Percentiles rank a stretch among this genome's conserved stretches.
phyloP scores from a whole-genome alignment of 35 echinoderm and acorn worm genomes.

The Amphiura filiformis region DNA sequence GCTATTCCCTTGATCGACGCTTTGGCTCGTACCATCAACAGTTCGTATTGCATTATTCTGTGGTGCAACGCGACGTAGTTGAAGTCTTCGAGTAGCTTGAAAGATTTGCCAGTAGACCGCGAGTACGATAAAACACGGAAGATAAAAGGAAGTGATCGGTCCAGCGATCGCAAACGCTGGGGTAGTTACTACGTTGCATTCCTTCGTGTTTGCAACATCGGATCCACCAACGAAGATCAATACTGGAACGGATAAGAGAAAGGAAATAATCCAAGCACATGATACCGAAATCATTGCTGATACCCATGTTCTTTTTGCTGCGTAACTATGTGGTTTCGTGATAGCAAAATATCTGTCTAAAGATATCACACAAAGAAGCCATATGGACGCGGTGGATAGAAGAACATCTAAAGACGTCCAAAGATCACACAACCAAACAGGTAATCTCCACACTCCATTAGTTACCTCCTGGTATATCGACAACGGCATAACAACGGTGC shows the following conservation, averaged over 20 bases:
- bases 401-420: conserved; percentile 66
- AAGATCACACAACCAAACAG: conserved; percentile 37
- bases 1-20: background rate
- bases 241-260: conserved; percentile 30
- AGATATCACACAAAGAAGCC: conserved; percentile 66
- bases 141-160: conserved; percentile 32
- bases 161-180: conserved; percentile 12
- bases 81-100: conserved; percentile 24
- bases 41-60: background rate
- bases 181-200: background rate
- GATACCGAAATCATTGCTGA: conserved; percentile 45
- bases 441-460: conserved; percentile 42
- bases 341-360: conserved; percentile 75
- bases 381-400: conserved; percentile 61
- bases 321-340: conserved; percentile 60
- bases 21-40: no score
- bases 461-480: conserved; percentile 33
- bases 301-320: conserved; percentile 41
- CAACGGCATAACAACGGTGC: conserved; percentile 51
- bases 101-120: conserved; percentile 56
- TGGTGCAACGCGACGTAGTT: conserved; percentile 17
- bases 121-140: conserved; percentile 53
- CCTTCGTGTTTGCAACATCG: background rate
- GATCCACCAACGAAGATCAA: conserved; percentile 21
- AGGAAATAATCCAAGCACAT: conserved; percentile 49